Conservation (phyloP, 2,888 invertebrate species). For the Trilocha varians region DNA sequence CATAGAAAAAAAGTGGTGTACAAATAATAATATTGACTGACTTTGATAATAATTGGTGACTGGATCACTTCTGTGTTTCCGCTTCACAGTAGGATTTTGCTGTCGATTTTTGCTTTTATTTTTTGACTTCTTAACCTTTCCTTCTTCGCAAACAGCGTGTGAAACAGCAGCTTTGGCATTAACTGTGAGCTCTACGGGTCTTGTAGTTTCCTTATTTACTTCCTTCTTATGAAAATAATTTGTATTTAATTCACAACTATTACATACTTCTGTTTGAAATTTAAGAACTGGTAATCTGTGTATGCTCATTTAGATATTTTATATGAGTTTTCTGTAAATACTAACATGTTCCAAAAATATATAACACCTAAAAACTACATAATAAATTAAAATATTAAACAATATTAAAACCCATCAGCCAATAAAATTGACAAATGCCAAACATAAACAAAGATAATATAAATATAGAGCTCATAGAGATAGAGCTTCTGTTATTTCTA, state of each 20-base stretch:
- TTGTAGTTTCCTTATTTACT: neutral
- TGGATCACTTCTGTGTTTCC: neutral
- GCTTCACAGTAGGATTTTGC: too few relatives aligned
- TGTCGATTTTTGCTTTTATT: neutral
- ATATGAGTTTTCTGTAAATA: neutral
- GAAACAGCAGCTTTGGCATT: neutral
- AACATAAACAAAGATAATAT: too few relatives aligned
- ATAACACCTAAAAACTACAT: neutral
- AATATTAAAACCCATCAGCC: neutral
- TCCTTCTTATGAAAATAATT: neutral
- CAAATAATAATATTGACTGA: too few relatives aligned
- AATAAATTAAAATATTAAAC: neutral
- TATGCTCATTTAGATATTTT: conserved; percentile 17
- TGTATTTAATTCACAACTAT: neutral
- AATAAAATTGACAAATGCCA: neutral
- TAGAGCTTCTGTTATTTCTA: too few relatives aligned
- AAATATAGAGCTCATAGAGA: too few relatives aligned
- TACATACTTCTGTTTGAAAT: conserved; percentile 14
- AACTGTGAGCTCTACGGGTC: neutral
- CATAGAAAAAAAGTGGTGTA: too few relatives aligned
- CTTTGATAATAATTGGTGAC: neutral
- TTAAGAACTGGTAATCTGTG: conserved; percentile 25
- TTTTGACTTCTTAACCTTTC: neutral
- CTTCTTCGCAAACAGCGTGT: neutral
- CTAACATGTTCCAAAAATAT: neutral